Evolutionary conservation across 2,888 invertebrate genomes (phyloP), one percentile per base, ranked within the genome.

Genomic region (Scaptomyza reducta): DNA sequence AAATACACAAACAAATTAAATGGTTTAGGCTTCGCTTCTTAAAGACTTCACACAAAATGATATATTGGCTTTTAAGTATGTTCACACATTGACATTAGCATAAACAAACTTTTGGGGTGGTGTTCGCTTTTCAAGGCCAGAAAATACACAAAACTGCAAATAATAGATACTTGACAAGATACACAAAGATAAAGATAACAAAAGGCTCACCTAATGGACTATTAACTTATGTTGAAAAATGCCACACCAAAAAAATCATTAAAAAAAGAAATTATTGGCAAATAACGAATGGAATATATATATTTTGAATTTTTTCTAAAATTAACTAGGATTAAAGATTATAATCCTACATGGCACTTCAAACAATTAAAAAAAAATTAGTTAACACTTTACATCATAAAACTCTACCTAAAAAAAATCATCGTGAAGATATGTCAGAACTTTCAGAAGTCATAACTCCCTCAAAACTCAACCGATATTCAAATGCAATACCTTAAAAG

Each of bases 21-120:
- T 64, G 29, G 31, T 59, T 66, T 49, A 38, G 11, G 16, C 40
- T 67, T 41, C 27, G 53, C 31, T 38, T 50, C 53, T 38, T 58
- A 53, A 46, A 76, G 60, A 71, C 54, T 75, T 76, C 66, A 81
- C 62, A 67, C 66, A 59, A 65, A 68, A 59, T 74, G 66, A 67
- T 71, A 45, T 83, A 84, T 69, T 71, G 53, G 9, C 16, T 57
- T 55, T 67, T 59, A 57, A 71, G 63, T 73, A 64, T 56, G n/a
- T 49, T 40, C 54, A 11, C 25, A 57, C 16, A 1, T 51, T 42
- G 38, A 14, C 31, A 61, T 46, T 75, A 70, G 49, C 65, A 59
- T 75, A 56, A 58, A 38, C 13, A 46, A 59, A 49, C 41, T 50
- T 53, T 46, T 27, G 45, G 46, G 35, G 44, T 42, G 44, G 40